phyloP scores from a whole-genome alignment of 1,140 invertebrate genomes.

The Drosophila seguyi region DNA sequence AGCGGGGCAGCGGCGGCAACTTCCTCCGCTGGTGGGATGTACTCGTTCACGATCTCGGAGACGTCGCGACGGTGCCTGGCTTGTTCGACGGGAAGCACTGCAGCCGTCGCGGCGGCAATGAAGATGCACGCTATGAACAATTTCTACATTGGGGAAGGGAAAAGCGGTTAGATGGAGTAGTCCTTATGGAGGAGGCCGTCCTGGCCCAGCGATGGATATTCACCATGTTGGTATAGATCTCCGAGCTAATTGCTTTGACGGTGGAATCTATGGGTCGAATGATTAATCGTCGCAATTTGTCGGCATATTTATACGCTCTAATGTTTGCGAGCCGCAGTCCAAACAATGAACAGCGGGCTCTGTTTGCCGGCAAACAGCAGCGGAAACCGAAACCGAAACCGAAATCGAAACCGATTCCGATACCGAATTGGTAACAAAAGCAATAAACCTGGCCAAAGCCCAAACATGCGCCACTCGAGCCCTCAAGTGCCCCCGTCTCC shows the following conservation, averaged over 20 bases:
- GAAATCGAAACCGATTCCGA: constrained; percentile 28
- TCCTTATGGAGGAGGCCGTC: constrained; percentile 22
- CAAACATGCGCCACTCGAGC: constrained; percentile 75
- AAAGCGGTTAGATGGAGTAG: constrained; percentile 2
- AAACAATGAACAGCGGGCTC: constrained; percentile 67
- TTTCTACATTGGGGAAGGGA: constrained; percentile 59
- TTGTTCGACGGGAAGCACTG: constrained; percentile 84
- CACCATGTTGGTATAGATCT: constrained; percentile 79
- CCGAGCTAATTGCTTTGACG: constrained; percentile 76
- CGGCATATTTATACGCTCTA: constrained; percentile 78
- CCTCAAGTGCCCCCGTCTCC: constrained; percentile 66
- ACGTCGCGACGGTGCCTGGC: constrained; percentile 80
- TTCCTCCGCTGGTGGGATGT: constrained; percentile 68
- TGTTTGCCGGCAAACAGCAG: constrained; percentile 71
- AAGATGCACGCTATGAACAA: constrained; percentile 77
- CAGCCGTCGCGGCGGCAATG: constrained; percentile 81
- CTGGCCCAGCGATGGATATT: constrained; percentile 40
- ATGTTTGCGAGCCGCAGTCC: constrained; percentile 66
- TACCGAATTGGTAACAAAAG: constrained; percentile 46
- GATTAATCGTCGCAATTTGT: constrained; percentile 83
- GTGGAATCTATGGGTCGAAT: constrained; percentile 81
- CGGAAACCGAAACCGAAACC: constrained; percentile 29
- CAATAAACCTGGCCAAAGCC: constrained; percentile 60
- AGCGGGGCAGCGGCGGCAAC: constrained; percentile 38
- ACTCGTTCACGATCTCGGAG: constrained; percentile 69